Evolutionary conservation across 2,113 vertebrate genomes (phyloP).

Genomic region (Pagrus major): DNA sequence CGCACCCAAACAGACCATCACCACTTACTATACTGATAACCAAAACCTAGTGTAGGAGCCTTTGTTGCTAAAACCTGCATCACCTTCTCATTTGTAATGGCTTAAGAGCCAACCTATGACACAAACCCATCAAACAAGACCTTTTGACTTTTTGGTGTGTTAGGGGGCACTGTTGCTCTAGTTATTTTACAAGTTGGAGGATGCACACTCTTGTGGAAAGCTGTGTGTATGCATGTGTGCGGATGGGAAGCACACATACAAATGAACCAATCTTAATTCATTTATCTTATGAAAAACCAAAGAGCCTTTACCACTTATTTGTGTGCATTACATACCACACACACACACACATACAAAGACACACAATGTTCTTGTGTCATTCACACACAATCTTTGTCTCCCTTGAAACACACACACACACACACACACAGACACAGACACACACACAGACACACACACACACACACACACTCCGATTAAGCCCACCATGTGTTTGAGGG

Average conservation of each 20-base stretch:
- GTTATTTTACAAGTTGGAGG: background rate
- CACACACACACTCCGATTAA: slow-evolving; percentile 31
- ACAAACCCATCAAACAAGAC: too few relatives aligned
- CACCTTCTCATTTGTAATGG: too few relatives aligned
- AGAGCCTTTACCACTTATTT: background rate
- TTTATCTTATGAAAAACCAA: background rate
- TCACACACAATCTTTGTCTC: background rate
- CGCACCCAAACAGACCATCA: too few relatives aligned
- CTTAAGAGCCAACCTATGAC: too few relatives aligned
- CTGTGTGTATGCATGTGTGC: too few relatives aligned
- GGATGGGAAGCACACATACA: background rate
- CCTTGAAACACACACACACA: slow-evolving; percentile 1
- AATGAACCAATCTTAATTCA: background rate
- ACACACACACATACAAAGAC: background rate
- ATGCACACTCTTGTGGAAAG: too few relatives aligned
- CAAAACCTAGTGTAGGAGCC: too few relatives aligned
- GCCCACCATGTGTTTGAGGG: slow-evolving; percentile 71
- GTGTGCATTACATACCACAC: background rate
- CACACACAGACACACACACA: slow-evolving; percentile 30
- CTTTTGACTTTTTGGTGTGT: too few relatives aligned
- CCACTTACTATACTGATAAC: too few relatives aligned
- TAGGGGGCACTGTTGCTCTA: too few relatives aligned
- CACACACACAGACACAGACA: slow-evolving; percentile 13
- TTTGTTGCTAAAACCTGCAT: too few relatives aligned
- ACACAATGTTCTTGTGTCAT: background rate